Percentiles rank a stretch among this genome's conserved stretches.
Conservation (phyloP, 2,888 invertebrate genomes). For the Hedychridium roseum region DNA sequence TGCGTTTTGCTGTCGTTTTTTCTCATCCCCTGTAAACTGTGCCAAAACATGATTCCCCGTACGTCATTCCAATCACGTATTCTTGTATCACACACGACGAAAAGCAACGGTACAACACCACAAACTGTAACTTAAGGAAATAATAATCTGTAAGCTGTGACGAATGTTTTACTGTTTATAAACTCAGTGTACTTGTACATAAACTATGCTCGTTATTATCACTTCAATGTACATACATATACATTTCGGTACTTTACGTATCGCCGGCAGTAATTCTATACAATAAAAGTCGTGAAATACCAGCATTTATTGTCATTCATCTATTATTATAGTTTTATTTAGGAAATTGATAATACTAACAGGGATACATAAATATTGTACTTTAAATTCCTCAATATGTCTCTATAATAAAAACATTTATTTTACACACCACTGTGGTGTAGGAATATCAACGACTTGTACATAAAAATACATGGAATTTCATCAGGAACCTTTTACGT, state of each 20-base stretch:
- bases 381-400: too few relatives aligned
- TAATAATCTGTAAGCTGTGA: constrained; percentile 45
- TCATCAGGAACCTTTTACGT: too few relatives aligned
- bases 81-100: constrained; percentile 16
- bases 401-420: too few relatives aligned
- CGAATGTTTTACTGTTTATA: constrained; percentile 56
- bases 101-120: constrained; percentile 32
- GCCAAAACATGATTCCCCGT: constrained; percentile 4
- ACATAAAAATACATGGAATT: too few relatives aligned
- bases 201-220: constrained; percentile 56
- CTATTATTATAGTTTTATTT: too few relatives aligned
- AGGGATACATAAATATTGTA: too few relatives aligned
- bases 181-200: constrained; percentile 61
- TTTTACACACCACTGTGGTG: too few relatives aligned
- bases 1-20: not conserved
- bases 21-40: constrained; percentile 5
- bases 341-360: too few relatives aligned
- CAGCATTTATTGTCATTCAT: constrained; percentile 5
- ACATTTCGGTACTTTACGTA: constrained; percentile 59
- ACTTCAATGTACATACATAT: constrained; percentile 58
- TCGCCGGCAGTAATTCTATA: constrained; percentile 52
- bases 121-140: constrained; percentile 42
- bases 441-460: too few relatives aligned
- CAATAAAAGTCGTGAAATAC: constrained; percentile 51
- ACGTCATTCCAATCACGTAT: not conserved